phyloP scores from a whole-genome alignment of 1,140 invertebrate species.

The Lycorma delicatula region DNA sequence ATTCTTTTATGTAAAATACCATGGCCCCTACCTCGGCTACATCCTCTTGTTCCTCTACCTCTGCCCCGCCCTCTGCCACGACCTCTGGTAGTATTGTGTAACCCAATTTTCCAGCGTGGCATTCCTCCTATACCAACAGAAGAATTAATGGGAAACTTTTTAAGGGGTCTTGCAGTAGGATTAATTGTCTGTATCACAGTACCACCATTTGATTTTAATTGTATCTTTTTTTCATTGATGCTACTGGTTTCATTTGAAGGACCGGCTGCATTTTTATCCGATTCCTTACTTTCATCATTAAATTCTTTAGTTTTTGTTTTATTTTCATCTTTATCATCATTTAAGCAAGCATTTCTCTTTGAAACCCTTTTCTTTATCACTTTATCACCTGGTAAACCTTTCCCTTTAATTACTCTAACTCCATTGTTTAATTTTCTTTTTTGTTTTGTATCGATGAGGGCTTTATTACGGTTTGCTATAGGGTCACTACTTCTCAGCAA shows the following conservation, averaged over 20 bases:
- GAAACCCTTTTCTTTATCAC: too few species aligned
- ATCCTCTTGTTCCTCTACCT: neutral
- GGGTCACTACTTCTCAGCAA: neutral
- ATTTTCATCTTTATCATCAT: neutral
- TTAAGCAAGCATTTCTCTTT: too few species aligned
- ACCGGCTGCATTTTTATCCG: neutral
- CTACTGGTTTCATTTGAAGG: neutral
- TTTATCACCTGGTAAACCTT: too few species aligned
- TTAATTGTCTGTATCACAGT: too few species aligned
- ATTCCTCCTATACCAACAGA: constrained; percentile 6
- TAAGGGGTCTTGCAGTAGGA: neutral
- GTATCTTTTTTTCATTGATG: too few species aligned
- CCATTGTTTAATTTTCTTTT: too few species aligned
- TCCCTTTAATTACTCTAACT: too few species aligned
- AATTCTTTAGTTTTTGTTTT: neutral
- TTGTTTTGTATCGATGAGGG: too few species aligned
- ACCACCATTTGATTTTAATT: too few species aligned
- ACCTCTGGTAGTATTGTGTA: neutral
- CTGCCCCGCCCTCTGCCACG: neutral
- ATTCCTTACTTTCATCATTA: neutral
- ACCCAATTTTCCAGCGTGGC: neutral
- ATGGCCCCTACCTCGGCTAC: neutral
- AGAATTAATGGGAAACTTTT: constrained; percentile 3
- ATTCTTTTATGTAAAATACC: neutral
- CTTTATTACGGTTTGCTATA: too few species aligned